Evolutionary conservation across 92 coral and sea anemone genomes (phyloP).

Genomic region (Ricordea florida): DNA sequence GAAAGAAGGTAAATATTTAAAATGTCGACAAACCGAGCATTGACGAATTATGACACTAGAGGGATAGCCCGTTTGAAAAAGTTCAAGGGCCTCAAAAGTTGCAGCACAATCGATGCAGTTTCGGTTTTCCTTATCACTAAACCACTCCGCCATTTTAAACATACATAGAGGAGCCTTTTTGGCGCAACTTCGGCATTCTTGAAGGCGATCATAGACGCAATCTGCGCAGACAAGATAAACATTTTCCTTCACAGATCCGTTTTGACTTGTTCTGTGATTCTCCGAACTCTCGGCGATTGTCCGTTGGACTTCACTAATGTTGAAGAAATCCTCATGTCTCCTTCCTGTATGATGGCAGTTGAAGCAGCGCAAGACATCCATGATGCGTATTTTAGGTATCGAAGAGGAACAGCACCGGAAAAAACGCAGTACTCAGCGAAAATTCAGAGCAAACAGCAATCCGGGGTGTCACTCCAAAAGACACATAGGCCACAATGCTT

Average conservation of each 20-base stretch:
- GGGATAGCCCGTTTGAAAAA: slow-evolving; percentile 76
- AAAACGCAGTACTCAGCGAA: not conserved
- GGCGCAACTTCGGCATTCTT: slow-evolving; percentile 77
- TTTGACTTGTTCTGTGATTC: slow-evolving; percentile 42
- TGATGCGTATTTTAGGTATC: slow-evolving; percentile 5
- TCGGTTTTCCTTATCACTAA: slow-evolving; percentile 71
- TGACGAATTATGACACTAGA: slow-evolving; percentile 81
- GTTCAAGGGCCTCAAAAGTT: slow-evolving; percentile 66
- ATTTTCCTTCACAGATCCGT: slow-evolving; percentile 60
- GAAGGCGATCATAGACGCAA: slow-evolving; percentile 95
- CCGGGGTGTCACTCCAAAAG: not conserved
- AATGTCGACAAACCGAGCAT: slow-evolving; percentile 88
- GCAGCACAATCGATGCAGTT: slow-evolving; percentile 93
- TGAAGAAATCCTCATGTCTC: slow-evolving; percentile 85
- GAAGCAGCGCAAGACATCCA: slow-evolving; percentile 91
- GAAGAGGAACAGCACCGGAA: not conserved
- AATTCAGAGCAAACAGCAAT: not conserved
- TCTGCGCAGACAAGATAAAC: slow-evolving; percentile 83
- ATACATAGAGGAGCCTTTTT: slow-evolving; percentile 87
- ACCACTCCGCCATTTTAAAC: slow-evolving; percentile 97
- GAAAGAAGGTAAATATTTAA: slow-evolving; percentile 92
- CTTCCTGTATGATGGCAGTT: slow-evolving; percentile 88
- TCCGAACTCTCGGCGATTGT: slow-evolving; percentile 54
- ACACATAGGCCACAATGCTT: slow-evolving; percentile 33
- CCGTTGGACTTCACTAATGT: slow-evolving; percentile 77